phyloP scores from a whole-genome alignment of 1,140 invertebrate species.

The Sogatella furcifera region DNA sequence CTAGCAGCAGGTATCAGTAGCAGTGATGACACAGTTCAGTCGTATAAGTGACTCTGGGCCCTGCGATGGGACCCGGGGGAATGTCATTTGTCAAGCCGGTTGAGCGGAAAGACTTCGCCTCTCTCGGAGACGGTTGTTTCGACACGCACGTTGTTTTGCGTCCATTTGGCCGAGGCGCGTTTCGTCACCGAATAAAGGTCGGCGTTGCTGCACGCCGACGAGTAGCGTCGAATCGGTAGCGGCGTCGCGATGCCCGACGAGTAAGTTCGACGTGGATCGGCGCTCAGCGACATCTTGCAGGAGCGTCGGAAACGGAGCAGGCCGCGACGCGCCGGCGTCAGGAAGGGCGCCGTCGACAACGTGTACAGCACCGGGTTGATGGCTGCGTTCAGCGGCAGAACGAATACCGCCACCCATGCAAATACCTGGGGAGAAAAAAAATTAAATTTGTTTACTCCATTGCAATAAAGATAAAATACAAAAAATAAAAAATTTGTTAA shows the following conservation, averaged over 20 bases:
- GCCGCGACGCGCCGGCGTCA: conserved; percentile 18
- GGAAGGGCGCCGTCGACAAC: conserved; percentile 34
- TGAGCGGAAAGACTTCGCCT: neutral
- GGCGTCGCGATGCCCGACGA: neutral
- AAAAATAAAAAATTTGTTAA: no score
- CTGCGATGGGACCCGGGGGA: neutral
- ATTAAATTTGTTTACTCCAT: no score
- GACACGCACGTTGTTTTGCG: neutral
- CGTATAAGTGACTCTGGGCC: neutral
- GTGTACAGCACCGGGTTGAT: conserved; percentile 46
- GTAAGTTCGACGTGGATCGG: neutral
- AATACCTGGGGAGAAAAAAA: conserved; percentile 33
- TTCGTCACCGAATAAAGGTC: neutral
- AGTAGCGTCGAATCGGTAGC: neutral
- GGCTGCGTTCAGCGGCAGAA: conserved; percentile 44
- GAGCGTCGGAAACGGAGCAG: conserved; percentile 14
- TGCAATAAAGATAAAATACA: no score
- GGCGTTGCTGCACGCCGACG: neutral
- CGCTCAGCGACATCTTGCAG: conserved; percentile 8
- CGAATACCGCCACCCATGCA: conserved; percentile 47
- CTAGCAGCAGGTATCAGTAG: neutral
- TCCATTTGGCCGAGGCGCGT: neutral
- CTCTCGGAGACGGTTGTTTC: neutral
- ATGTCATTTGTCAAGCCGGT: neutral
- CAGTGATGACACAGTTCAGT: no score